phyloP scores from a whole-genome alignment of 2,797 vertebrate genomes.

The Danio jaintianensis region DNA sequence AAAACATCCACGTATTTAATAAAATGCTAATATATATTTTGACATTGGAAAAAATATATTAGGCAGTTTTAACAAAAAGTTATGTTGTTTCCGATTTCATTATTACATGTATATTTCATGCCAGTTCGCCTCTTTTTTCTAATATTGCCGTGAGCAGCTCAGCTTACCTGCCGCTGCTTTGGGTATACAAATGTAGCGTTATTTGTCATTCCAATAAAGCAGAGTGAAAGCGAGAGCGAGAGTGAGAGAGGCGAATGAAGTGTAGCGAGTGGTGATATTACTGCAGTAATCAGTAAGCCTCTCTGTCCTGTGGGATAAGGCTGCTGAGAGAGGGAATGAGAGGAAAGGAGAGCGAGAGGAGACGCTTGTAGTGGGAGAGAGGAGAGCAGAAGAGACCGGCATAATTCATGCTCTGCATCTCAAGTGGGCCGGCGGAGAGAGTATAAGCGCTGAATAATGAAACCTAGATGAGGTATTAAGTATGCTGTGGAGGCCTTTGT shows the following conservation, averaged over 20 bases:
- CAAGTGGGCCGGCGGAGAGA: slow-evolving; percentile 81
- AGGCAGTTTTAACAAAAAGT: too few species aligned
- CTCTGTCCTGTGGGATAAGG: slow-evolving; percentile 82
- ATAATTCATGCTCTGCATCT: slow-evolving; percentile 93
- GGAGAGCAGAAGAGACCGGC: slow-evolving; percentile 67
- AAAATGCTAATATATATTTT: too few species aligned
- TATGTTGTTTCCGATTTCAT: too few species aligned
- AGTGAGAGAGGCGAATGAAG: slow-evolving; percentile 15
- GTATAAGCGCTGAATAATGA: slow-evolving; percentile 94
- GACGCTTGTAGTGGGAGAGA: slow-evolving; percentile 33
- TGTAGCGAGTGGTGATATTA: slow-evolving; percentile 59
- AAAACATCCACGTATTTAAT: background rate
- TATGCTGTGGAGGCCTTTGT: slow-evolving; percentile 93
- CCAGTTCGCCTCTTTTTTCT: background rate
- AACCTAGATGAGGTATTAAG: slow-evolving; percentile 94
- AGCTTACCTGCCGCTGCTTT: slow-evolving; percentile 12
- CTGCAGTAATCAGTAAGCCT: slow-evolving; percentile 85
- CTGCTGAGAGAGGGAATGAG: slow-evolving; percentile 64
- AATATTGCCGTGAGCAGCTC: background rate
- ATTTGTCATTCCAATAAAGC: slow-evolving; percentile 25
- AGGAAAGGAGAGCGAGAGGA: slow-evolving; percentile 73
- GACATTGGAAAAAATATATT: too few species aligned
- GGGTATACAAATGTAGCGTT: slow-evolving; percentile 17
- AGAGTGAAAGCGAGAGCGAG: background rate
- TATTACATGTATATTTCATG: background rate